These are phyloP conservation scores for Nanorana parkeri DNA, from an alignment of 2,113 vertebrate species.

Conservation along the genomic window DNA sequence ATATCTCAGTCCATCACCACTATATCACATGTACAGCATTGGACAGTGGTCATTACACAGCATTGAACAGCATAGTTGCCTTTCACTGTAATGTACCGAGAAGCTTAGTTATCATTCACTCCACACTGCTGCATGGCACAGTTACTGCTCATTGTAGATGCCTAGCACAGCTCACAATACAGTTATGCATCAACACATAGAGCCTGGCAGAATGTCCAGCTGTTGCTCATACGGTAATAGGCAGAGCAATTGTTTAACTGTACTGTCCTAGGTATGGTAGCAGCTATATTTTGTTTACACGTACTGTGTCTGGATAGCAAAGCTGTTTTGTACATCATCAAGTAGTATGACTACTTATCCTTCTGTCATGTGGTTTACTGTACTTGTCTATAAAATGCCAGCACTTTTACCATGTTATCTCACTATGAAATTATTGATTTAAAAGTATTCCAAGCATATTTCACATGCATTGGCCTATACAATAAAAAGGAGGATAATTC, in stretches of 20 bases:
- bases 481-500: too few species aligned
- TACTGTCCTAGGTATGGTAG: background rate
- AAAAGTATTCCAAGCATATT: too few species aligned
- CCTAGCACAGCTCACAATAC: background rate
- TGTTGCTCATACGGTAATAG: background rate
- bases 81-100: background rate
- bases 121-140: background rate
- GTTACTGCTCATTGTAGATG: background rate
- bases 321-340: too few species aligned
- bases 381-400: too few species aligned
- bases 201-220: background rate
- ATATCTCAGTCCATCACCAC: background rate
- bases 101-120: background rate
- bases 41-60: background rate
- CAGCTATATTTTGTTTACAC: background rate
- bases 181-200: background rate
- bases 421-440: too few species aligned
- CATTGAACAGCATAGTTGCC: constrained; percentile 3
- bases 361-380: too few species aligned
- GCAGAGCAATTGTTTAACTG: background rate
- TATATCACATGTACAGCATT: background rate
- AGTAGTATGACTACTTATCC: too few species aligned
- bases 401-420: too few species aligned
- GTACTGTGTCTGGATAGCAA: too few species aligned
- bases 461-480: too few species aligned